Percentiles rank a stretch among this genome's conserved stretches.
Evolutionary conservation across 2,113 vertebrate species (phyloP).

Genomic region (Rattus rattus): DNA sequence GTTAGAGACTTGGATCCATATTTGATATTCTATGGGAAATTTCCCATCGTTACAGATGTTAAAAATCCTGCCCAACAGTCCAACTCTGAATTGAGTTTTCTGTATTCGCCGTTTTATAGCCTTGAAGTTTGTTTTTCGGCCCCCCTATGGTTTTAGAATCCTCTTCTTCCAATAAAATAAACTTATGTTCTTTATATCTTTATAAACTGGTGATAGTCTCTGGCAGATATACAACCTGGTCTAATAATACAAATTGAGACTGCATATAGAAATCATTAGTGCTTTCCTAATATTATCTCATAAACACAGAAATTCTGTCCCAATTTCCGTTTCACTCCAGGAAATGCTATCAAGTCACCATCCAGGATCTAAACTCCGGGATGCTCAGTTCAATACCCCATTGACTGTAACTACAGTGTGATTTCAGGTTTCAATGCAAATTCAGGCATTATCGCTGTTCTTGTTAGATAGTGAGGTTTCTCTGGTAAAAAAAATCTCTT

Average conservation of each 20-base stretch:
- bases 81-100: slow-evolving; percentile 56
- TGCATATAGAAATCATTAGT: not conserved
- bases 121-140: slow-evolving; percentile 55
- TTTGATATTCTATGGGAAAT: slow-evolving; percentile 81
- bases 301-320: not conserved
- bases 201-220: slow-evolving; percentile 38
- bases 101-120: slow-evolving; percentile 54
- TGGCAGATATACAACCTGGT: slow-evolving; percentile 2
- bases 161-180: slow-evolving; percentile 58
- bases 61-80: slow-evolving; percentile 73
- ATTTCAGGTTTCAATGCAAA: slow-evolving; percentile 35
- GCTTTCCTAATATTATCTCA: slow-evolving; percentile 28
- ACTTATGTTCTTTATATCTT: slow-evolving; percentile 26
- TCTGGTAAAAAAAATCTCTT: slow-evolving; percentile 17
- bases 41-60: slow-evolving; percentile 77
- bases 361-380: slow-evolving; percentile 4
- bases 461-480: not conserved
- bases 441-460: slow-evolving; percentile 47
- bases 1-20: slow-evolving; percentile 78
- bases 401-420: not conserved
- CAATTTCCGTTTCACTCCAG: slow-evolving; percentile 28
- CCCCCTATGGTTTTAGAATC: slow-evolving; percentile 54
- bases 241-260: slow-evolving; percentile 32
- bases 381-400: slow-evolving; percentile 12
- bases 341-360: not conserved